phyloP scores from a whole-genome alignment of 2,113 vertebrate genomes.

The Dipodomys ordii region DNA sequence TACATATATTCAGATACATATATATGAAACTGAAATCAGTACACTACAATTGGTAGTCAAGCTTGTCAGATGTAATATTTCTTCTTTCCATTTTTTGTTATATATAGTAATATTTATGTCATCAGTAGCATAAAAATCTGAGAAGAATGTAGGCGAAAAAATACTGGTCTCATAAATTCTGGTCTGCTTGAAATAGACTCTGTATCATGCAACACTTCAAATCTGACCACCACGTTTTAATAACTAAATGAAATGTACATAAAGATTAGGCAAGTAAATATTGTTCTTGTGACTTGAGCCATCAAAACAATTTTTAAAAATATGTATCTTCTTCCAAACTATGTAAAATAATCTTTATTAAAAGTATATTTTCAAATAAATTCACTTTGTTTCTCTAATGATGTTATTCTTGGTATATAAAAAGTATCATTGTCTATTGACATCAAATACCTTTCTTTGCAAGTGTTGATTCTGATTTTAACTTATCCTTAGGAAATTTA shows the following conservation, averaged over 20 bases:
- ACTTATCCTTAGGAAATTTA: slow-evolving; percentile 71
- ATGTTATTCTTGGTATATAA: slow-evolving; percentile 50
- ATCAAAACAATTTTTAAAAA: slow-evolving; percentile 37
- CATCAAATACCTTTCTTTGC: slow-evolving; percentile 63
- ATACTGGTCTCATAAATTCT: slow-evolving; percentile 70
- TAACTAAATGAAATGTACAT: slow-evolving; percentile 53
- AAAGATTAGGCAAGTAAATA: slow-evolving; percentile 51
- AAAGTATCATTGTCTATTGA: slow-evolving; percentile 52
- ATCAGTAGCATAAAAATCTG: slow-evolving; percentile 77
- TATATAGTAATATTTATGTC: slow-evolving; percentile 78
- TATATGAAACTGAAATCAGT: slow-evolving; percentile 83
- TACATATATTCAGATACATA: slow-evolving; percentile 78
- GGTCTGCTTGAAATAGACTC: not conserved
- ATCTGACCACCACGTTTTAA: slow-evolving; percentile 71
- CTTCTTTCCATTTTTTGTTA: slow-evolving; percentile 80
- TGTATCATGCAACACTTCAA: slow-evolving; percentile 57
- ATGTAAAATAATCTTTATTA: not conserved
- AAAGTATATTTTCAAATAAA: slow-evolving; percentile 60
- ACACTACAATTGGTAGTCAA: slow-evolving; percentile 71
- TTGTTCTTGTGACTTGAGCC: slow-evolving; percentile 68
- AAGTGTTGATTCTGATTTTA: slow-evolving; percentile 72
- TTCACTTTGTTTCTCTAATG: slow-evolving; percentile 46
- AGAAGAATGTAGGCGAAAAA: slow-evolving; percentile 78
- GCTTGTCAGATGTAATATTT: slow-evolving; percentile 76
- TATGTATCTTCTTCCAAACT: slow-evolving; percentile 44